Conservation (phyloP, 1,140 invertebrate genomes). For the Halesus radiatus region DNA sequence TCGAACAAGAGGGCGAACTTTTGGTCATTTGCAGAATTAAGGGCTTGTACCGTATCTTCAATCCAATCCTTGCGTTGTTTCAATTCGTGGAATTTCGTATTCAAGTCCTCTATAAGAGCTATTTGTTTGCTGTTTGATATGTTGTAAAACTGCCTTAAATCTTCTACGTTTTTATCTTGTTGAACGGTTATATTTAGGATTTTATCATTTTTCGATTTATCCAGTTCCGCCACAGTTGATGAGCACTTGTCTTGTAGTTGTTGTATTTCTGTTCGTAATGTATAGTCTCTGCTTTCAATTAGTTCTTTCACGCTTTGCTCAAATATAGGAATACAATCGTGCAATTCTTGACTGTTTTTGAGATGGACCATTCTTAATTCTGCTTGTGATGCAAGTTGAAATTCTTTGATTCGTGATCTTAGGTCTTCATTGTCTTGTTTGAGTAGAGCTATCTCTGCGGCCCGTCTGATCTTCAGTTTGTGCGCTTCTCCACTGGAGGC, state of each 20-base stretch:
- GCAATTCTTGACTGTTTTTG: constrained; percentile 54
- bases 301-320: constrained; percentile 82
- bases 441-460: neutral
- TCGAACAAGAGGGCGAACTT: constrained; percentile 76
- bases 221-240: constrained; percentile 86
- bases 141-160: constrained; percentile 94
- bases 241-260: constrained; percentile 80
- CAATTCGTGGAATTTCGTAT: constrained; percentile 86
- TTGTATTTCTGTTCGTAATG: constrained; percentile 78
- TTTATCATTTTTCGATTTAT: constrained; percentile 90
- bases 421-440: neutral
- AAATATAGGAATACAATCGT: constrained; percentile 77
- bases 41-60: constrained; percentile 66
- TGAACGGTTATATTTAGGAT: constrained; percentile 84
- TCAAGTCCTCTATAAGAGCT: constrained; percentile 83
- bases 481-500: neutral
- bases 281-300: constrained; percentile 85
- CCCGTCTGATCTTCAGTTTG: neutral
- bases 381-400: neutral
- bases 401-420: neutral
- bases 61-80: constrained; percentile 85
- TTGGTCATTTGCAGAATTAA: too few relatives aligned
- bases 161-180: constrained; percentile 87
- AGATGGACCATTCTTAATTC: neutral
- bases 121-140: constrained; percentile 93